These are phyloP conservation scores for Helarctos malayanus DNA, from an alignment of 2,797 vertebrate genomes.

Conservation along the genomic window DNA sequence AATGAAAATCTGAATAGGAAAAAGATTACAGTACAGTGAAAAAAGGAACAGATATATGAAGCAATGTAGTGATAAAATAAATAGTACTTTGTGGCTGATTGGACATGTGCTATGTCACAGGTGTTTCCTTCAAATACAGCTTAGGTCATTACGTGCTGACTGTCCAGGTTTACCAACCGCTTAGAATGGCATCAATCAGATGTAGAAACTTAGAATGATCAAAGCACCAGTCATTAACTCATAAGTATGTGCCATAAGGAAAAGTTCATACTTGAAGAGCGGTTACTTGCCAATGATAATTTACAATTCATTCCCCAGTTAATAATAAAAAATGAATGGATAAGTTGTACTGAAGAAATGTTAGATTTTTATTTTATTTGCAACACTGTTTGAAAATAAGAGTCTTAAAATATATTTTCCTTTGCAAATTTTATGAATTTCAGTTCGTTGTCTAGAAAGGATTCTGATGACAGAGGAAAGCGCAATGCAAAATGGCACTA, in stretches of 20 bases:
- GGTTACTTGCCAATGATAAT: background rate
- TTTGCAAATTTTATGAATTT: slow-evolving; percentile 64
- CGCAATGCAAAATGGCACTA: fast-evolving
- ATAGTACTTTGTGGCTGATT: background rate
- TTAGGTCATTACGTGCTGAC: background rate
- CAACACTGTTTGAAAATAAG: background rate
- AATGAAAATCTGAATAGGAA: background rate
- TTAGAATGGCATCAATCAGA: background rate
- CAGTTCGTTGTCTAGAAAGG: slow-evolving; percentile 30
- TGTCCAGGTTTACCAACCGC: background rate
- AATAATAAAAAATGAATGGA: background rate
- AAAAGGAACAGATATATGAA: background rate
- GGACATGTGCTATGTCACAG: background rate
- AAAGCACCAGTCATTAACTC: background rate
- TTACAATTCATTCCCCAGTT: background rate
- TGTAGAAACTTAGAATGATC: background rate
- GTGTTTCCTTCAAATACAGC: background rate
- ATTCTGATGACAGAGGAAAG: background rate
- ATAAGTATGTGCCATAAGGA: background rate
- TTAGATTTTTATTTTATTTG: slow-evolving; percentile 31
- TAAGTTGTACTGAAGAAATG: background rate
- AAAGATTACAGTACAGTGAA: background rate
- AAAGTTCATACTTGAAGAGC: background rate
- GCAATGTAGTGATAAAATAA: background rate
- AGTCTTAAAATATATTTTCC: slow-evolving; percentile 46